Conservation (phyloP, 2,797 vertebrate species). For the Melanotaenia maccullochi region DNA sequence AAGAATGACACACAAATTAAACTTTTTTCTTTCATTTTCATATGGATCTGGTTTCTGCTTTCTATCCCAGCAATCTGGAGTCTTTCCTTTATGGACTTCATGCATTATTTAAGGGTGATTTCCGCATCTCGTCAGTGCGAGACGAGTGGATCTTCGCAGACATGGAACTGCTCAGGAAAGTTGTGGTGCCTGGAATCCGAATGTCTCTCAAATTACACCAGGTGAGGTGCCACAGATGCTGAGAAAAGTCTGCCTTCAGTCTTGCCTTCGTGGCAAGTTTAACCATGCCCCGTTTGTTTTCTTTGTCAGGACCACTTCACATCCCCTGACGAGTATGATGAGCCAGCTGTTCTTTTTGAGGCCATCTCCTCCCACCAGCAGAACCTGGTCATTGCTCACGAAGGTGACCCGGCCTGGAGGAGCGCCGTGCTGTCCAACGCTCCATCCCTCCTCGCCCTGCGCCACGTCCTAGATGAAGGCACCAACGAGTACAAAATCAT, state of each 20-base stretch:
- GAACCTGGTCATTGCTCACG: constrained; percentile 96
- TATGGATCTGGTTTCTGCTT: constrained; percentile 26
- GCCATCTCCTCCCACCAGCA: constrained; percentile 94
- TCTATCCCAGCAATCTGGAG: constrained; percentile 92
- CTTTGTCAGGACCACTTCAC: constrained; percentile 94
- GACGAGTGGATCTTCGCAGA: constrained; percentile 99
- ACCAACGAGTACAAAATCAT: constrained; percentile 99
- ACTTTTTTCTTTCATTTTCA: neutral
- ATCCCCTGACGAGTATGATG: constrained; percentile 97
- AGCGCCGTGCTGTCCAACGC: constrained; percentile 96
- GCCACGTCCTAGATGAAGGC: constrained; percentile 97
- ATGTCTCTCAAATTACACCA: constrained; percentile 99
- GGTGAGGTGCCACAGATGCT: constrained; percentile 74
- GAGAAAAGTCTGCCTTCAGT: neutral
- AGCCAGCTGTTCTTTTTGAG: constrained; percentile 94
- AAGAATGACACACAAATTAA: neutral
- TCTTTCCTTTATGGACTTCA: constrained; percentile 98
- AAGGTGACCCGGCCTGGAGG: constrained; percentile 97
- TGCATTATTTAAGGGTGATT: constrained; percentile 98
- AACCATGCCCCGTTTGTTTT: neutral
- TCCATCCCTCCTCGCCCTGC: constrained; percentile 92
- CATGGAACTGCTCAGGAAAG: constrained; percentile 97
- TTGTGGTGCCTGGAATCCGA: constrained; percentile 97
- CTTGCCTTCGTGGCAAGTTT: neutral
- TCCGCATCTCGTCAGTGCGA: constrained; percentile 96